A percentile compares a stretch with the other conserved stretches of the same genome.
phyloP scores from a whole-genome alignment of 92 coral and sea anemone species.

The Isaurus tuberculatus region DNA sequence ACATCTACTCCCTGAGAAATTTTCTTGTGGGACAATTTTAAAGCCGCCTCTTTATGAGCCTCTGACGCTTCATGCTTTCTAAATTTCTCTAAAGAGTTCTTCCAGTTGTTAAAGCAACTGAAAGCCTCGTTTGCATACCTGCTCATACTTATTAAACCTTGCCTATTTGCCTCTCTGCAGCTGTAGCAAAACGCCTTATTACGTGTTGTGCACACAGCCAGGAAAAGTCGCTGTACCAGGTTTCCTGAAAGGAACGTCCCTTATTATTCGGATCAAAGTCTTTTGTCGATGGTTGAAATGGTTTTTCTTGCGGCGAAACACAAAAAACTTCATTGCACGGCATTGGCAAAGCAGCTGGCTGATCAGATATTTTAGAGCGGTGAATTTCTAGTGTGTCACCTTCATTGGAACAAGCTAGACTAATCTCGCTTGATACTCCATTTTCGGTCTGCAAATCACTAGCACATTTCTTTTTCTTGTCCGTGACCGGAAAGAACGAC shows the following conservation, averaged over 20 bases:
- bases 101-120: neutral
- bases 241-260: neutral
- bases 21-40: slow-evolving; percentile 35
- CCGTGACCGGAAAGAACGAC: neutral
- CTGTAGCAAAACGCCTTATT: neutral
- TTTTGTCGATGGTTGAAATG: neutral
- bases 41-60: neutral
- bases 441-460: neutral
- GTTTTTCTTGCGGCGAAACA: neutral
- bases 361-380: neutral
- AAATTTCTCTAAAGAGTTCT: neutral
- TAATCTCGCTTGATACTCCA: neutral
- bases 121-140: neutral
- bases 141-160: slow-evolving; percentile 3
- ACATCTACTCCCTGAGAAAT: slow-evolving; percentile 27
- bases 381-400: too few relatives aligned
- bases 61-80: slow-evolving; percentile 1
- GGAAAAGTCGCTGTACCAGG: neutral
- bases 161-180: slow-evolving; percentile 7
- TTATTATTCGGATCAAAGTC: neutral
- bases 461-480: neutral
- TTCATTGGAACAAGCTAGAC: too few relatives aligned
- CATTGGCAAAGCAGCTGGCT: neutral
- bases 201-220: neutral
- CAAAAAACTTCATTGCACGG: neutral